These are phyloP conservation scores for Calliphora vicina DNA, from an alignment of 1,140 invertebrate genomes.

Conservation along the genomic window DNA sequence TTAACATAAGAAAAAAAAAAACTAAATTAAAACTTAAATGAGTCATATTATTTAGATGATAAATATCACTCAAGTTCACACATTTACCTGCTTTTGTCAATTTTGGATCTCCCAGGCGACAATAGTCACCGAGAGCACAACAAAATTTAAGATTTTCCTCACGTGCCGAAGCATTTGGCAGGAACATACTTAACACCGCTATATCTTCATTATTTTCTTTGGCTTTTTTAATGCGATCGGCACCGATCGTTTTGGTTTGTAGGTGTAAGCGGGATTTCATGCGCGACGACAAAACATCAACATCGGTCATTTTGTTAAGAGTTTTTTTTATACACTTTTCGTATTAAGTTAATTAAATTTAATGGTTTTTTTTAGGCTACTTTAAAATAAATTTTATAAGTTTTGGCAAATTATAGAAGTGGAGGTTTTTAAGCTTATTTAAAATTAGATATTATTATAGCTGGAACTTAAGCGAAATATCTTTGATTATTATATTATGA, in stretches of 20 bases:
- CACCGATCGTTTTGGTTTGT: conserved; percentile 77
- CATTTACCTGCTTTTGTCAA: conserved; percentile 77
- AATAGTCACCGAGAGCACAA: conserved; percentile 76
- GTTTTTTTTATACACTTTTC: background rate
- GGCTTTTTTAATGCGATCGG: conserved; percentile 77
- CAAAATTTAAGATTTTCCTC: conserved; percentile 78
- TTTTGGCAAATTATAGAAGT: background rate
- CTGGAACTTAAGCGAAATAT: too few species aligned
- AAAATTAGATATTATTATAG: background rate
- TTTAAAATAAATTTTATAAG: background rate
- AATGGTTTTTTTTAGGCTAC: background rate
- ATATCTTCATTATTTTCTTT: conserved; percentile 85
- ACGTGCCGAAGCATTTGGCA: conserved; percentile 72
- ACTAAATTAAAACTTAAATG: background rate
- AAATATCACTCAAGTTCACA: too few species aligned
- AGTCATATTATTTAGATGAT: too few species aligned
- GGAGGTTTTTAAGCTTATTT: background rate
- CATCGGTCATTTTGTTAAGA: conserved; percentile 68
- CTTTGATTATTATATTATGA: too few species aligned
- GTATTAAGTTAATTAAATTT: background rate
- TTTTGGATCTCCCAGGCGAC: conserved; percentile 78
- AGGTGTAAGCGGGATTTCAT: conserved; percentile 76
- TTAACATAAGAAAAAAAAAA: background rate
- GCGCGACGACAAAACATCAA: conserved; percentile 78
- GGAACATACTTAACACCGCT: conserved; percentile 82